Evolutionary conservation across 2,113 vertebrate species (phyloP).

Genomic region (Macquaria ambigua): DNA sequence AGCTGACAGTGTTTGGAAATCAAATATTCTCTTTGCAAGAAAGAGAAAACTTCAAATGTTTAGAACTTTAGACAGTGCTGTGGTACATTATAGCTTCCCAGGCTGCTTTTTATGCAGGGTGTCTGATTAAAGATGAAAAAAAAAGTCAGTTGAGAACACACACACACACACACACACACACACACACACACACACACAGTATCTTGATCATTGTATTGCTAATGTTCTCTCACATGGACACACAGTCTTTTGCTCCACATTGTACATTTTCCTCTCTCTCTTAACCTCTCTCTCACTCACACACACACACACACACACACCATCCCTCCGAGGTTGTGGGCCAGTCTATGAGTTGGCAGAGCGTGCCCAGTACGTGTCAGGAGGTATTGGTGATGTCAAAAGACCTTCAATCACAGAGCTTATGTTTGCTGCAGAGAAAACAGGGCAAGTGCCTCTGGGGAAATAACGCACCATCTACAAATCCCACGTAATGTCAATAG

Average conservation of each 20-base stretch:
- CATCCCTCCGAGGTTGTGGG: background rate
- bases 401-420: slow-evolving; percentile 38
- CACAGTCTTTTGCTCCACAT: background rate
- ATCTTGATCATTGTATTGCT: background rate
- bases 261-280: background rate
- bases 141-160: background rate
- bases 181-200: background rate
- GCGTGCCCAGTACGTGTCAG: slow-evolving; percentile 25
- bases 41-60: slow-evolving; percentile 55
- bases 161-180: background rate
- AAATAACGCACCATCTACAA: slow-evolving; percentile 59
- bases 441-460: slow-evolving; percentile 23
- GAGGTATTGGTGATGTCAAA: slow-evolving; percentile 44
- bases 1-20: slow-evolving; percentile 56
- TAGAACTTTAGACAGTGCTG: slow-evolving; percentile 40
- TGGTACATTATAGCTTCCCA: slow-evolving; percentile 27
- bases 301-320: slow-evolving; percentile 6
- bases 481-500: slow-evolving; percentile 55
- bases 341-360: slow-evolving; percentile 29
- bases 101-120: slow-evolving; percentile 19
- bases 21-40: slow-evolving; percentile 69
- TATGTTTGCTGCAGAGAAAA: slow-evolving; percentile 46
- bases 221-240: background rate
- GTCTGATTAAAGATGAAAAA: slow-evolving; percentile 40
- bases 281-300: background rate